Evolutionary conservation across 2,113 vertebrate species (phyloP).

Genomic region (Ochotona princeps): DNA sequence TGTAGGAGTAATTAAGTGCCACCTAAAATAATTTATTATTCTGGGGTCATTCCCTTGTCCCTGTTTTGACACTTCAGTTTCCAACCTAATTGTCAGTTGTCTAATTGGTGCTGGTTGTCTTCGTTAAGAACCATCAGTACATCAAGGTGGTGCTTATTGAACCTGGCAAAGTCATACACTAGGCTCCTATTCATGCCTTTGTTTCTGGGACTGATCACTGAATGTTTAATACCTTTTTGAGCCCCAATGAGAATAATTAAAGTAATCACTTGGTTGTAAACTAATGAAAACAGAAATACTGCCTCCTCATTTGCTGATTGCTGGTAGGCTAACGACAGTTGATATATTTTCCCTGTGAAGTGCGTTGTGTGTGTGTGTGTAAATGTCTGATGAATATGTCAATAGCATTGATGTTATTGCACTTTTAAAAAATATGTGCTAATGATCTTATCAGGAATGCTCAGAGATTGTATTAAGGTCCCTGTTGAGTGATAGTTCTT

Average conservation of each 20-base stretch:
- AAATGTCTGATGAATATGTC: not conserved
- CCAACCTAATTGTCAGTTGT: constrained; percentile 43
- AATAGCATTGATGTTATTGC: not conserved
- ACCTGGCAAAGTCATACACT: constrained; percentile 3
- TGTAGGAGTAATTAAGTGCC: constrained; percentile 41
- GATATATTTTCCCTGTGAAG: constrained; percentile 31
- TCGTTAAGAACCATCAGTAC: constrained; percentile 53
- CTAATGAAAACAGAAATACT: constrained; percentile 28
- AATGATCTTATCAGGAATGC: not conserved
- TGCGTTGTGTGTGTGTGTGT: constrained; percentile 4
- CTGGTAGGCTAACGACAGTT: constrained; percentile 12
- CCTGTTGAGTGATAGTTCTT: not conserved
- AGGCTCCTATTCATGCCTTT: constrained; percentile 47
- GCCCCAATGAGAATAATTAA: constrained; percentile 62
- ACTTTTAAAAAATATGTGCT: not conserved
- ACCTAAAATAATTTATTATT: constrained; percentile 46
- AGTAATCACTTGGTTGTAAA: constrained; percentile 63
- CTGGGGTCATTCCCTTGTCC: not conserved
- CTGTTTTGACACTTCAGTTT: constrained; percentile 47
- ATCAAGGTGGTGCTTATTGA: constrained; percentile 64
- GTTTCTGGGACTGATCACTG: constrained; percentile 33
- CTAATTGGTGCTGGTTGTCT: constrained; percentile 55
- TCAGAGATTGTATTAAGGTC: not conserved
- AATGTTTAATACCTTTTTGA: constrained; percentile 57
- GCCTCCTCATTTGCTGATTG: constrained; percentile 12